Evolutionary conservation across 2,113 vertebrate genomes (phyloP).

Genomic region (Anhinga rufa): DNA sequence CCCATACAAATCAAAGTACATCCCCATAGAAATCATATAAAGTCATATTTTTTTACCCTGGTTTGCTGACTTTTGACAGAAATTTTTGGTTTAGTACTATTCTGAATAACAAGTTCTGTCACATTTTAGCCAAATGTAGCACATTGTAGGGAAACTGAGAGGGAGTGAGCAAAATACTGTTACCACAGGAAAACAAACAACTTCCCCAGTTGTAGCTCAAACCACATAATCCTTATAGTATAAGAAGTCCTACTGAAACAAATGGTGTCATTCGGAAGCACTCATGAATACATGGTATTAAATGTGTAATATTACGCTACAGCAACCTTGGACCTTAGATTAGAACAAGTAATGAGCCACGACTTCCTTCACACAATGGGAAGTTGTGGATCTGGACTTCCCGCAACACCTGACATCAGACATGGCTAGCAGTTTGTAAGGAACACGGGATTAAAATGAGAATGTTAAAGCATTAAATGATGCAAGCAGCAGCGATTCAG

Average conservation of each 20-base stretch:
- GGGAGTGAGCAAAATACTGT: not conserved
- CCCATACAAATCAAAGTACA: not conserved
- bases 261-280: not conserved
- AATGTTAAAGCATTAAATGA: not conserved
- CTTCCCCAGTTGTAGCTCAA: not conserved
- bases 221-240: rapidly evolving
- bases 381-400: not conserved
- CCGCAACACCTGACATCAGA: not conserved
- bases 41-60: not conserved
- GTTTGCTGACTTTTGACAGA: not conserved
- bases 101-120: not conserved
- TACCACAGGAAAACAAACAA: not conserved
- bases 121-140: not conserved
- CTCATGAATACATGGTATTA: not conserved
- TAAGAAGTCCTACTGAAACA: not conserved
- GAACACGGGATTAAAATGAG: not conserved
- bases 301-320: not conserved
- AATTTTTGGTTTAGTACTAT: not conserved
- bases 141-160: not conserved
- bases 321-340: not conserved
- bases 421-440: not conserved
- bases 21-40: not conserved
- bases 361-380: rapidly evolving
- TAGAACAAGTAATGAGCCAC: not conserved
- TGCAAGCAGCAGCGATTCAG: not conserved